Conservation (phyloP, 2,888 invertebrate genomes). For the Leptothorax acervorum region DNA sequence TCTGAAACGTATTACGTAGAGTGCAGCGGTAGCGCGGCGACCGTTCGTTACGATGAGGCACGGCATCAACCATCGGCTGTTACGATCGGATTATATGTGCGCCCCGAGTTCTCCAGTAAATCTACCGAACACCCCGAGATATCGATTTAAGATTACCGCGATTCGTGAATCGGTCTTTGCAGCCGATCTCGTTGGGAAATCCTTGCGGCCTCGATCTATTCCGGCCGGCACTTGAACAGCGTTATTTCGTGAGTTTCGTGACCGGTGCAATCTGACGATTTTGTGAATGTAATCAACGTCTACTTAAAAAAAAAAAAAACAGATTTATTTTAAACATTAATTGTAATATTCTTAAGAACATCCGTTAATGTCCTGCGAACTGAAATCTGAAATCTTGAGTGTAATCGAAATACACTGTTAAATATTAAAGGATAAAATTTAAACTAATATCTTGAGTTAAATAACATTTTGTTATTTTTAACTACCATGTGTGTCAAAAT, state of each 20-base stretch:
- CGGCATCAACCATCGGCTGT: slow-evolving; percentile 53
- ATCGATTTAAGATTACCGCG: slow-evolving; percentile 60
- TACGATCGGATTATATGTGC: slow-evolving; percentile 61
- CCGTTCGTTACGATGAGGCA: slow-evolving; percentile 63
- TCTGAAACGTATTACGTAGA: slow-evolving; percentile 61
- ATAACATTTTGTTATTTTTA: no score
- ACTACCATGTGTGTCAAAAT: no score
- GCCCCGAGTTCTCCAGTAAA: slow-evolving; percentile 50
- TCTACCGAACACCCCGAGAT: slow-evolving; percentile 59
- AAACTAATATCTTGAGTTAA: no score
- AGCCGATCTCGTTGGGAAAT: slow-evolving; percentile 31
- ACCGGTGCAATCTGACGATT: neutral
- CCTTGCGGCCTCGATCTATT: slow-evolving; percentile 16
- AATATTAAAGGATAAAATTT: no score
- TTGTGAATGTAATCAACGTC: neutral
- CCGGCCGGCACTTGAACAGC: neutral
- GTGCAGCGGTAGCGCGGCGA: slow-evolving; percentile 49
- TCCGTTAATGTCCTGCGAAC: neutral
- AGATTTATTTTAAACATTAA: neutral
- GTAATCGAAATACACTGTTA: neutral
- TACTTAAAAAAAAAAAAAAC: neutral
- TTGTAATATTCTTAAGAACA: neutral
- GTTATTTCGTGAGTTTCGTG: neutral
- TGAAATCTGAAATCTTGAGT: neutral
- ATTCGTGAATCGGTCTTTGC: slow-evolving; percentile 49